Evolutionary conservation across 2,113 vertebrate genomes (phyloP).

Genomic region (Pheucticus melanocephalus): DNA sequence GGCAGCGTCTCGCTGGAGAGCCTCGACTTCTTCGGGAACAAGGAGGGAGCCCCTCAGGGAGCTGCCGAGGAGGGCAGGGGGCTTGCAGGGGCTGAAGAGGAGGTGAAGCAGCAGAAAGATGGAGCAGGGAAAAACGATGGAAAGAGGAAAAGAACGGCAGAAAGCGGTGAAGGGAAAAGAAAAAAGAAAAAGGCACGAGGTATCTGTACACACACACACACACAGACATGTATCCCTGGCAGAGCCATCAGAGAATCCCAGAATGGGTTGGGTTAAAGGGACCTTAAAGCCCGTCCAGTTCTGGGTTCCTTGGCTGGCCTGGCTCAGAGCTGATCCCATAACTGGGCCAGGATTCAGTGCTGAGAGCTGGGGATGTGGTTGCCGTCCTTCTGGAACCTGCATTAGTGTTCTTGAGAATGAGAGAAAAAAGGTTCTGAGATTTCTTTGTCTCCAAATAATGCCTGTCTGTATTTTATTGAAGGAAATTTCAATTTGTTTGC

Average conservation of each 20-base stretch:
- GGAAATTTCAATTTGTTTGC: not conserved
- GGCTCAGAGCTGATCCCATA: not conserved
- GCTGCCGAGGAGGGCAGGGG: not conserved
- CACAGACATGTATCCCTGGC: accelerated
- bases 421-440: not conserved
- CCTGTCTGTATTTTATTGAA: not conserved
- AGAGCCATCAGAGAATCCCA: no score
- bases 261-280: not conserved
- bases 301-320: not conserved
- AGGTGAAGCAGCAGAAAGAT: not conserved
- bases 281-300: not conserved
- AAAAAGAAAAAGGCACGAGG: slow-evolving; percentile 64
- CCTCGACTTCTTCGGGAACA: slow-evolving; percentile 72
- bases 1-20: not conserved
- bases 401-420: not conserved
- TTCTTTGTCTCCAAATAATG: not conserved
- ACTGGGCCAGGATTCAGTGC: not conserved
- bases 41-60: not conserved
- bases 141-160: slow-evolving; percentile 60
- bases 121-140: not conserved
- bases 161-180: not conserved
- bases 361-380: not conserved
- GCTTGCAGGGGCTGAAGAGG: not conserved
- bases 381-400: not conserved
- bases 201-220: not conserved